Conservation (phyloP, 23 tunicate species). For the Ciona savignyi region DNA sequence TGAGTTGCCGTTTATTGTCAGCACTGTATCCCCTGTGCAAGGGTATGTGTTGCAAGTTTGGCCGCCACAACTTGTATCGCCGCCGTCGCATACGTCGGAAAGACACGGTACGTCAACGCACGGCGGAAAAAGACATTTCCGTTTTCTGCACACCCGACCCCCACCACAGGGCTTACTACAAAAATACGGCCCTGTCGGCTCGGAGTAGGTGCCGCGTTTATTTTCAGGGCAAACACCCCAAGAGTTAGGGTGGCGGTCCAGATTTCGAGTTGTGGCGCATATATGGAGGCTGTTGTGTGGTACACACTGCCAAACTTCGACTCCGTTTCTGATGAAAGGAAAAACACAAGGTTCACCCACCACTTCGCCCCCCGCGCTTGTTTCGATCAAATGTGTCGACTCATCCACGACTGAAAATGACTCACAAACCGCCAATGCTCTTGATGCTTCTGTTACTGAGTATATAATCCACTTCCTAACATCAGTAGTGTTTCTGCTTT, state of each 20-base stretch:
- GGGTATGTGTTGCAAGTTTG: constrained; percentile 30
- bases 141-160: constrained; percentile 25
- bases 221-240: constrained; percentile 67
- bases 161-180: constrained; percentile 77
- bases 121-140: constrained; percentile 60
- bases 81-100: neutral
- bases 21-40: constrained; percentile 47
- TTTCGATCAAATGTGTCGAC: constrained; percentile 1
- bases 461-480: constrained; percentile 21
- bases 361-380: constrained; percentile 32
- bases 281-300: neutral
- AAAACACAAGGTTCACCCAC: constrained; percentile 60
- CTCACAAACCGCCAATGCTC: constrained; percentile 10
- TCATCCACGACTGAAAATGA: neutral
- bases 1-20: constrained; percentile 51
- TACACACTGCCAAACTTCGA: constrained; percentile 41
- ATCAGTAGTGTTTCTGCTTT: neutral
- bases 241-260: constrained; percentile 32
- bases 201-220: constrained; percentile 37
- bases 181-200: constrained; percentile 28
- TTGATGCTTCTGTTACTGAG: neutral
- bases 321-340: constrained; percentile 45
- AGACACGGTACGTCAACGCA: constrained; percentile 3
- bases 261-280: constrained; percentile 40
- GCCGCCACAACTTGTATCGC: neutral